phyloP scores from a whole-genome alignment of 2,888 invertebrate species.

The Brachylomia viminalis region DNA sequence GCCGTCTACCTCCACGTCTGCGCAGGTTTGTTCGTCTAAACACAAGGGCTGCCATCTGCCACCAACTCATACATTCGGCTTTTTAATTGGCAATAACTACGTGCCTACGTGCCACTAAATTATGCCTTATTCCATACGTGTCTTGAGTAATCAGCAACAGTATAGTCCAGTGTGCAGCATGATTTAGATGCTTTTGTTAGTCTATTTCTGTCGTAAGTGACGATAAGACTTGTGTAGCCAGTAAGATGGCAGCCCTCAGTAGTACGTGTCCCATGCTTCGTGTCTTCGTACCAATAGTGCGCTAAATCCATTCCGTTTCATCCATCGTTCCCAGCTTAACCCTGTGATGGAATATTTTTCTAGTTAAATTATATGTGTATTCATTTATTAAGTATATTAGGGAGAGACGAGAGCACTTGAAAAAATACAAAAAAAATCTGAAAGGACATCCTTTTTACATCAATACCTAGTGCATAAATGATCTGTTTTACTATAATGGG shows the following conservation, averaged over 20 bases:
- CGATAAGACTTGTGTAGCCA: conserved; percentile 15
- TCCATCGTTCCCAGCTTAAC: conserved; percentile 51
- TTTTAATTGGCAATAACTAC: conserved; percentile 26
- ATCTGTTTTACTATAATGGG: not conserved
- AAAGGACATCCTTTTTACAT: not conserved
- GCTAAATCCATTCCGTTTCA: conserved; percentile 45
- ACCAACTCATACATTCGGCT: conserved; percentile 13
- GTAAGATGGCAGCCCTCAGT: conserved; percentile 62
- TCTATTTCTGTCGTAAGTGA: conserved; percentile 14
- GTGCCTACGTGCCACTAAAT: conserved; percentile 22
- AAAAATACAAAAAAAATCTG: not conserved
- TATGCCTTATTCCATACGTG: conserved; percentile 12
- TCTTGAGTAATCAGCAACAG: conserved; percentile 15
- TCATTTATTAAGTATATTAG: conserved; percentile 29
- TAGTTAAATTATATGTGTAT: conserved; percentile 36
- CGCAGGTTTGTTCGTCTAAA: conserved; percentile 76
- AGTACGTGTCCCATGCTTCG: conserved; percentile 60
- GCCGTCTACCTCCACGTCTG: conserved; percentile 66
- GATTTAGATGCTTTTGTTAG: conserved; percentile 29
- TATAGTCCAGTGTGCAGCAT: conserved; percentile 19
- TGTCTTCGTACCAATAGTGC: conserved; percentile 56
- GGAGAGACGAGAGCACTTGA: not conserved
- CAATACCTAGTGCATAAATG: not conserved
- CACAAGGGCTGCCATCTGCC: conserved; percentile 63
- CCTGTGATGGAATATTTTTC: conserved; percentile 47